Evolutionary conservation across 2,113 vertebrate species (phyloP), one percentile per base, ranked within the genome.

Genomic region (Ceyx cyanopectus): DNA sequence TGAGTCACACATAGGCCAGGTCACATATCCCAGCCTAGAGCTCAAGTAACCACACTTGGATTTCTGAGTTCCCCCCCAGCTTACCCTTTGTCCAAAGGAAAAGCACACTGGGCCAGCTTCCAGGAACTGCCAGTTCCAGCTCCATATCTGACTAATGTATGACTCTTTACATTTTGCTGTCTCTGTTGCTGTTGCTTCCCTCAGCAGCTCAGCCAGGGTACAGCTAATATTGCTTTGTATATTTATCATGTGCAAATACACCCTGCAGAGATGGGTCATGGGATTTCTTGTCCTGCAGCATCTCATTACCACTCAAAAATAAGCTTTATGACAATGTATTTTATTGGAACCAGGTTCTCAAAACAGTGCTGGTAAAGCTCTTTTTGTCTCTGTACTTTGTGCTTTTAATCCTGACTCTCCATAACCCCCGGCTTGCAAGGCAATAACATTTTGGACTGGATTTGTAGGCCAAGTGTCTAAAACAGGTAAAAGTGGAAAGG

Each of bases 111-210:
- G 56, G 45, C 74, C 32, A 73, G 30, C 21, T 30, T 73, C 67
- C 72, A 82, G 24, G 67, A 92, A 69, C 63, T 82, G 40, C 27
- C 80, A 89, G 67, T 73, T 89, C 93, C 70, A 81, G 67, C 20
- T 94, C 94, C 63, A 13, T 60, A n/a, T 50, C 41, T 77, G 70
- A 92, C 65, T 90, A 74, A 85, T 12, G 3, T 21, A 76, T 54
- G 81, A 85, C n/a, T 87, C 83, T 51, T 84, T 81, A 72, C 45
- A 50, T 78, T 82, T 89, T n/a, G 16, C 34, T 74, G 43, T 83
- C 56, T 90, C 83, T 70, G 27, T 91, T 80, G 60, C 5, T 13
- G 24, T 50, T 66, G 32, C 34, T 92, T 85, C 58, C 46, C 63
- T 83, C 46, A 69, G 60, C 41, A 85, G 46, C 41, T 51, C 37